A percentile compares a stretch with the other conserved stretches of the same genome.
Evolutionary conservation across 2,888 invertebrate genomes (phyloP).

Genomic region (Pollenia labialis): DNA sequence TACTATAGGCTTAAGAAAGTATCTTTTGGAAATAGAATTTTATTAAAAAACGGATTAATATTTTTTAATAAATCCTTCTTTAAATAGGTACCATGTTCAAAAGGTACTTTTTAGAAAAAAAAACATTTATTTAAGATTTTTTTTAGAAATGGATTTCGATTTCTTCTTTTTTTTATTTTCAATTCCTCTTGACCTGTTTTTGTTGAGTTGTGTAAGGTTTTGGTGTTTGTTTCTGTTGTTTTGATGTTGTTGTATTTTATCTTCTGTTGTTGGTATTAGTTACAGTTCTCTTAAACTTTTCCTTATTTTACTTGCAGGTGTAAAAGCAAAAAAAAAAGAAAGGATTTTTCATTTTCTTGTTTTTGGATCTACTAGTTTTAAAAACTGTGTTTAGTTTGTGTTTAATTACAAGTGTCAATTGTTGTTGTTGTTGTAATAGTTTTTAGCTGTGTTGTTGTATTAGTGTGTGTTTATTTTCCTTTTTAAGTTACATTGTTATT

Average conservation of each 20-base stretch:
- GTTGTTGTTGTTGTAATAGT: constrained; percentile 45
- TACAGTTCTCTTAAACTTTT: not conserved
- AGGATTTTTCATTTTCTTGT: constrained; percentile 26
- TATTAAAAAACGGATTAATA: no score
- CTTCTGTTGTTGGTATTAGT: constrained; percentile 56
- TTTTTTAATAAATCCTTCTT: no score
- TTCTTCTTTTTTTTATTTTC: no score
- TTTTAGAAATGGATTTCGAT: no score
- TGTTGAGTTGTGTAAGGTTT: constrained; percentile 74
- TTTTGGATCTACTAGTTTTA: constrained; percentile 58
- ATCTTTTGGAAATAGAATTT: no score
- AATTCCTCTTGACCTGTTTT: constrained; percentile 3
- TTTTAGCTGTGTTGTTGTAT: constrained; percentile 53
- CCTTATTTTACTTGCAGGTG: no score
- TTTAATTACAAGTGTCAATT: constrained; percentile 30
- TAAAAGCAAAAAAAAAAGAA: not conserved
- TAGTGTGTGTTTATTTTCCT: constrained; percentile 9
- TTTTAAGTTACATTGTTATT: not conserved
- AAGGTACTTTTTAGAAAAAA: no score
- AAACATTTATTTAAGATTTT: no score
- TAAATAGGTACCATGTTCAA: no score
- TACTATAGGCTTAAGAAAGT: no score
- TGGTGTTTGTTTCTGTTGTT: constrained; percentile 73
- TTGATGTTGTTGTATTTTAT: constrained; percentile 27
- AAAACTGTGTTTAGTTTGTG: constrained; percentile 37